phyloP scores from a whole-genome alignment of 2,113 vertebrate species.

The Herpetotheres cachinnans region DNA sequence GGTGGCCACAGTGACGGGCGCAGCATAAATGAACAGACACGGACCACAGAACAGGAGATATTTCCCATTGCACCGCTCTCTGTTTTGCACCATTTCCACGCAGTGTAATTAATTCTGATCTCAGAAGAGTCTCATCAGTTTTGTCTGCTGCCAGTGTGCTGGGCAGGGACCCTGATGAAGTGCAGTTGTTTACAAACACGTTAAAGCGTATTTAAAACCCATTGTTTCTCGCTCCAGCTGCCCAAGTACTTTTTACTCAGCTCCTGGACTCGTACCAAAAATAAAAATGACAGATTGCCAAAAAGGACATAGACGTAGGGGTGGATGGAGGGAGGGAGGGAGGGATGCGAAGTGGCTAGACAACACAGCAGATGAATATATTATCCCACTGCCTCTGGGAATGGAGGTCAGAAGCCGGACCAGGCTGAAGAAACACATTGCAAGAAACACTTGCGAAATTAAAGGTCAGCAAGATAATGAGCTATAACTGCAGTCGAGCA shows the following conservation, averaged over 20 bases:
- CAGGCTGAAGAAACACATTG: neutral
- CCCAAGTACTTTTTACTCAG: neutral
- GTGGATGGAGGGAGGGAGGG: neutral
- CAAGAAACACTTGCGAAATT: neutral
- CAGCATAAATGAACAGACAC: rapidly evolving
- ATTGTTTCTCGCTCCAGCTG: neutral
- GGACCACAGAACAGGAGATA: neutral
- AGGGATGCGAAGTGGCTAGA: neutral
- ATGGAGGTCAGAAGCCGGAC: neutral
- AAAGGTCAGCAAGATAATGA: neutral
- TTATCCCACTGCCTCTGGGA: neutral
- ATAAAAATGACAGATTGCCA: constrained; percentile 16
- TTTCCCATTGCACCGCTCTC: neutral
- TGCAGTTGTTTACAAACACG: constrained; percentile 30
- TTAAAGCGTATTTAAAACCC: neutral
- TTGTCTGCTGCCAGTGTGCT: neutral
- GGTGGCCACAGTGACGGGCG: rapidly evolving
- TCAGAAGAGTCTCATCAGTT: neutral
- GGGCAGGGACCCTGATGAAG: neutral
- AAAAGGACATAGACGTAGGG: neutral
- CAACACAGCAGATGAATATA: neutral
- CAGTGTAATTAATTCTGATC: neutral
- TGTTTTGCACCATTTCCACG: neutral
- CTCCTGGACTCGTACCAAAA: constrained; percentile 8
- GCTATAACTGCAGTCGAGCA: neutral